These are phyloP conservation scores for Blastobasis adustella DNA, from an alignment of 2,888 invertebrate genomes.

Conservation along the genomic window DNA sequence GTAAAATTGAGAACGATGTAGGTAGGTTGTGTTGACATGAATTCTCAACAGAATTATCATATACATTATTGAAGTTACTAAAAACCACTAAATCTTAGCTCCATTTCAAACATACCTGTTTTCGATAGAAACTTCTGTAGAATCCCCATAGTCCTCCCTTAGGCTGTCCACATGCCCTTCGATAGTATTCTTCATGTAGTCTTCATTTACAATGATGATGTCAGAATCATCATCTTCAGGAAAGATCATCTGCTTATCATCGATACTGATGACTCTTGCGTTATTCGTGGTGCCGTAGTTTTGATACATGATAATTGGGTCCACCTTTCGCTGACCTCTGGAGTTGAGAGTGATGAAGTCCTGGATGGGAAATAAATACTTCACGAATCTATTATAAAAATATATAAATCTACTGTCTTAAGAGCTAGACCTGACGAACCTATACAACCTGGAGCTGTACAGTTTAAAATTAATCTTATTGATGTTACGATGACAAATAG, in stretches of 20 bases:
- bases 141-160: constrained; percentile 29
- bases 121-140: constrained; percentile 17
- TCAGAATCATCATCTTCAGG: constrained; percentile 63
- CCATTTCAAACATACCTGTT: constrained; percentile 24
- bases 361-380: constrained; percentile 79
- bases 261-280: constrained; percentile 45
- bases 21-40: no score
- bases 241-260: constrained; percentile 56
- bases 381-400: constrained; percentile 70
- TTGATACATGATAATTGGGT: constrained; percentile 56
- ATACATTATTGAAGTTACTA: no score
- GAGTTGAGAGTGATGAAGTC: constrained; percentile 86
- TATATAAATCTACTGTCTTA: constrained; percentile 3
- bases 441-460: no score
- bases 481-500: no score
- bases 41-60: no score
- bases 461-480: no score
- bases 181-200: constrained; percentile 42
- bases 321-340: constrained; percentile 80
- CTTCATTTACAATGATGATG: constrained; percentile 64
- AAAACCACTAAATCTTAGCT: no score
- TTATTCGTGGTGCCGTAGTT: constrained; percentile 51
- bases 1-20: no score
- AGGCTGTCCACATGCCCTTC: constrained; percentile 32
- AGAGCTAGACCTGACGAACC: no score